Evolutionary conservation across 2,888 invertebrate species (phyloP).

Genomic region (Amorpha juglandis): DNA sequence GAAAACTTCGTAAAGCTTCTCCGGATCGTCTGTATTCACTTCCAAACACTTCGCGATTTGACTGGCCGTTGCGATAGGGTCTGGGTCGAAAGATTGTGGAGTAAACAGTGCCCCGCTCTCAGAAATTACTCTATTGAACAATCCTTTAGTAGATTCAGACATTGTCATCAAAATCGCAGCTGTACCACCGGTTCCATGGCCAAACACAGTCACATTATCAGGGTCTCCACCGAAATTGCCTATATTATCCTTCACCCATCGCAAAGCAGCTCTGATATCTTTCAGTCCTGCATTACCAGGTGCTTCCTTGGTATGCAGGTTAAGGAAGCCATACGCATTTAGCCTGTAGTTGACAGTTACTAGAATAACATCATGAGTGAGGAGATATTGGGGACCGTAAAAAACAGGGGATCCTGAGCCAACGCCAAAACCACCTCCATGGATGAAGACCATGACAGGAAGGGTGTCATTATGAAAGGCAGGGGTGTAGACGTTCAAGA

Average conservation of each 20-base stretch:
- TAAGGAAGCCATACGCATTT: constrained; percentile 76
- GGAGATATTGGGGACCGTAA: constrained; percentile 76
- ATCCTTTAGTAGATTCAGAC: constrained; percentile 68
- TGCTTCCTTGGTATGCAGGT: constrained; percentile 67
- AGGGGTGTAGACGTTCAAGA: constrained; percentile 74
- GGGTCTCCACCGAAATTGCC: constrained; percentile 67
- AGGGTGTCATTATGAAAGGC: constrained; percentile 49
- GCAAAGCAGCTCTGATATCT: constrained; percentile 74
- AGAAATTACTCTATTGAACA: constrained; percentile 72
- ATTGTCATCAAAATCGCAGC: constrained; percentile 73
- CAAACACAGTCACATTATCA: constrained; percentile 75
- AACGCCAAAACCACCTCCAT: constrained; percentile 78
- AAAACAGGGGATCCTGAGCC: constrained; percentile 73
- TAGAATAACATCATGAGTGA: constrained; percentile 69
- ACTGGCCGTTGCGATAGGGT: constrained; percentile 64
- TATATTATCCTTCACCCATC: constrained; percentile 75
- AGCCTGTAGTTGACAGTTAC: constrained; percentile 81
- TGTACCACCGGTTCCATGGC: constrained; percentile 74
- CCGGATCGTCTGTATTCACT: constrained; percentile 55
- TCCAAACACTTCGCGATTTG: constrained; percentile 73
- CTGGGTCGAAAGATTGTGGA: constrained; percentile 65
- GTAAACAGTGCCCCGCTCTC: constrained; percentile 71
- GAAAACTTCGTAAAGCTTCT: constrained; percentile 61
- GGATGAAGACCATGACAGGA: constrained; percentile 78
- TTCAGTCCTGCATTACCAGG: constrained; percentile 80